These are phyloP conservation scores for Protodeltote pygarga DNA, from an alignment of 2,888 invertebrate species.

Conservation along the genomic window DNA sequence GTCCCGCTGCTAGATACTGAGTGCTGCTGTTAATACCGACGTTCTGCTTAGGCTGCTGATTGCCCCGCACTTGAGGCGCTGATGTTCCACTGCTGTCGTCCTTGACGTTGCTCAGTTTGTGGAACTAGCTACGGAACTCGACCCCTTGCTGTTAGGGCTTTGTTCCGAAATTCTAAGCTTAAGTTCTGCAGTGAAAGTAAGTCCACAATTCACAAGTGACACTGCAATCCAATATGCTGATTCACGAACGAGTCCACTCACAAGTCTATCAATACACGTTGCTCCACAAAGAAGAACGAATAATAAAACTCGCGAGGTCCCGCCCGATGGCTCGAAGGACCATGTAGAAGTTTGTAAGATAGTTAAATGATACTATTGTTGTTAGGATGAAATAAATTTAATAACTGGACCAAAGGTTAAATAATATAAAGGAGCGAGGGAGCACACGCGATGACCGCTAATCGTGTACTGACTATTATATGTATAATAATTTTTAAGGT, in stretches of 20 bases:
- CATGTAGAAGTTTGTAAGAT: not conserved
- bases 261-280: not conserved
- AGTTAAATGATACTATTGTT: not conserved
- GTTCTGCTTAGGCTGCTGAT: not conserved
- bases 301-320: not conserved
- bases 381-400: too few species aligned
- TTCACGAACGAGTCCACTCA: not conserved
- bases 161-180: not conserved
- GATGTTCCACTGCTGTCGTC: not conserved
- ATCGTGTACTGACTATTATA: conserved; percentile 1
- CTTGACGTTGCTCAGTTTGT: not conserved
- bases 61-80: too few species aligned
- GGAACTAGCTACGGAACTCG: not conserved
- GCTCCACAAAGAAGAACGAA: not conserved
- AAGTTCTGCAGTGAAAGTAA: not conserved
- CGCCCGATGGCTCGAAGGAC: conserved; percentile 2
- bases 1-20: too few species aligned
- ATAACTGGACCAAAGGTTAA: not conserved
- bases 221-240: not conserved
- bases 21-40: not conserved
- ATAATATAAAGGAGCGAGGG: not conserved
- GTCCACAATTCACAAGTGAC: not conserved
- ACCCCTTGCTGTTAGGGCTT: not conserved
- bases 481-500: too few species aligned
- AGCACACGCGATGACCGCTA: conserved; percentile 4